phyloP scores from a whole-genome alignment of 2,113 vertebrate genomes.

The Athene noctua region DNA sequence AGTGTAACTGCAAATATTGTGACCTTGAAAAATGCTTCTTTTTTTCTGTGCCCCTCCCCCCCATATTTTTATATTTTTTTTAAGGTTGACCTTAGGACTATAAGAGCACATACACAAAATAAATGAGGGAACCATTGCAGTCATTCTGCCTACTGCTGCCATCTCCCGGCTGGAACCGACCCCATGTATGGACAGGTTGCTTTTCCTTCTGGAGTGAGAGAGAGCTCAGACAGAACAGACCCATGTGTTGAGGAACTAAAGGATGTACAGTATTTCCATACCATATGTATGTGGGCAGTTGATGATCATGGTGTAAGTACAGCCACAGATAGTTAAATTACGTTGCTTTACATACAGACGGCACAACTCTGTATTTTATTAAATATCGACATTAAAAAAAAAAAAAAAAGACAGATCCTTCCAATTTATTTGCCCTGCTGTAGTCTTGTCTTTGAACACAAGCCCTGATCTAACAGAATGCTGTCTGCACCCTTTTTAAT shows the following conservation, averaged over 20 bases:
- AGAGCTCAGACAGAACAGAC: not conserved
- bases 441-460: not conserved
- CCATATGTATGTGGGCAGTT: conserved; percentile 25
- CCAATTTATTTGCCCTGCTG: not conserved
- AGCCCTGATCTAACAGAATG: not conserved
- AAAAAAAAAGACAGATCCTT: not conserved
- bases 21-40: not conserved
- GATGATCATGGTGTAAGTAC: not conserved
- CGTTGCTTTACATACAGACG: not conserved
- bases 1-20: not conserved
- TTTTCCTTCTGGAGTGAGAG: not conserved
- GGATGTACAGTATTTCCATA: not conserved
- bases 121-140: not conserved
- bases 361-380: not conserved
- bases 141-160: not conserved
- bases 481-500: not conserved
- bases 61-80: not conserved
- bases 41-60: not conserved
- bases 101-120: not conserved
- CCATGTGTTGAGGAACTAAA: not conserved
- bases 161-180: not conserved
- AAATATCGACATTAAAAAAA: not conserved
- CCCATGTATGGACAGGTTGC: not conserved
- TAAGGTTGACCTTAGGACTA: not conserved
- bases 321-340: not conserved